Evolutionary conservation across 2,797 vertebrate species (phyloP).

Genomic region (Spinus olivaceus): DNA sequence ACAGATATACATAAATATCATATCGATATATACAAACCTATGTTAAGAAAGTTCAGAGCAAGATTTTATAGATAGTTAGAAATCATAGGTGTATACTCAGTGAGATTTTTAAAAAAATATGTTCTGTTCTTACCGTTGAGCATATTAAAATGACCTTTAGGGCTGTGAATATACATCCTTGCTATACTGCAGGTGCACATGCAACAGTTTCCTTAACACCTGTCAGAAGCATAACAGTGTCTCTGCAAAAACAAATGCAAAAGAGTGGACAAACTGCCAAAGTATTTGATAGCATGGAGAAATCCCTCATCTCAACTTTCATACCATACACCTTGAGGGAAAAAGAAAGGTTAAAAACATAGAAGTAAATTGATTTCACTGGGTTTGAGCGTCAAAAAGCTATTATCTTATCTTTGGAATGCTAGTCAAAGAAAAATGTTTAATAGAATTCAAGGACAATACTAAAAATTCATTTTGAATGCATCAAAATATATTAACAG

Average conservation of each 20-base stretch:
- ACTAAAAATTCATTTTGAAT: neutral
- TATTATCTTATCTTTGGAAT: neutral
- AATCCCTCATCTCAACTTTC: neutral
- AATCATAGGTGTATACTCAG: neutral
- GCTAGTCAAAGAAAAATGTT: neutral
- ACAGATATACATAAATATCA: rapidly evolving
- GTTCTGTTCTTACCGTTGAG: neutral
- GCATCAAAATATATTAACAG: neutral
- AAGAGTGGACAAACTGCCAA: neutral
- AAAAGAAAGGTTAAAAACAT: neutral
- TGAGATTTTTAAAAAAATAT: neutral
- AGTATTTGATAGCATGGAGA: neutral
- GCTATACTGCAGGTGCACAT: neutral
- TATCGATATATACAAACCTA: neutral
- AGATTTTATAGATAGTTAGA: neutral
- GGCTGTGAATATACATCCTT: neutral
- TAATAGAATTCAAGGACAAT: neutral
- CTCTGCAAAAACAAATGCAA: neutral
- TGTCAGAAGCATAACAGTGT: neutral
- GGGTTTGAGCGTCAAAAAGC: neutral
- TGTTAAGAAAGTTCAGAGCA: neutral
- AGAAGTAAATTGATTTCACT: neutral
- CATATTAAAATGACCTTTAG: neutral
- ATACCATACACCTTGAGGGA: neutral
- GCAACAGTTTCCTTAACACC: neutral